A percentile compares a stretch with the other conserved stretches of the same genome.
Conservation (phyloP, 1,140 invertebrate species). For the Heliothis virescens region DNA sequence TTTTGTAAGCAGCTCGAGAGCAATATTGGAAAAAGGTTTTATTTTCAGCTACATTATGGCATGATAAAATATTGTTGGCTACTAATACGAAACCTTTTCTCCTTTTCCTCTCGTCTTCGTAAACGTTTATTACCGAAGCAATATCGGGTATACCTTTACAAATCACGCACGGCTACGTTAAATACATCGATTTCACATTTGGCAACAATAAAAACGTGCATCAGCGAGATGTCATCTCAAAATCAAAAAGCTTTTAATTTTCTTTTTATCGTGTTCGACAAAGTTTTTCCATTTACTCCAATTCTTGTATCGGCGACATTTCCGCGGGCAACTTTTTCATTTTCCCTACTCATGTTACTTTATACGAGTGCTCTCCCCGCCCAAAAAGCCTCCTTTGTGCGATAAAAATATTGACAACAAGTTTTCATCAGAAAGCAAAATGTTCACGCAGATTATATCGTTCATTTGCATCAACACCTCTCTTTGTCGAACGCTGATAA, state of each 20-base stretch:
- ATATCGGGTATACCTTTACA: not conserved
- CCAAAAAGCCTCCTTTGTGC: slow-evolving; percentile 62
- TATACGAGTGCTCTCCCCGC: slow-evolving; percentile 56
- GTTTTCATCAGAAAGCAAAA: slow-evolving; percentile 50
- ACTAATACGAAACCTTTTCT: slow-evolving; percentile 23
- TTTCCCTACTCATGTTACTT: slow-evolving; percentile 64
- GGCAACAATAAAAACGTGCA: slow-evolving; percentile 18
- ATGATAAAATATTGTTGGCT: slow-evolving; percentile 31
- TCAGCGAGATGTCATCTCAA: slow-evolving; percentile 43
- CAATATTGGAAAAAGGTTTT: slow-evolving; percentile 35
- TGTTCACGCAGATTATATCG: slow-evolving; percentile 49
- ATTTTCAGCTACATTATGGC: slow-evolving; percentile 20
- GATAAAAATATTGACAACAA: slow-evolving; percentile 67
- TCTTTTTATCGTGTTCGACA: slow-evolving; percentile 58
- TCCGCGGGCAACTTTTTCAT: slow-evolving; percentile 69
- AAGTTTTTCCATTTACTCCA: slow-evolving; percentile 67
- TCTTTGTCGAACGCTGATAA: slow-evolving; percentile 52
- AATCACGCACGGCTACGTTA: slow-evolving; percentile 2
- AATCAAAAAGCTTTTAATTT: slow-evolving; percentile 62
- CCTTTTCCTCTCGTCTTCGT: slow-evolving; percentile 1
- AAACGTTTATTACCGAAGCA: slow-evolving; percentile 12
- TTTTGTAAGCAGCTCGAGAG: slow-evolving; percentile 43
- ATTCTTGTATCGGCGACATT: slow-evolving; percentile 66
- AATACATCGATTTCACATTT: not conserved
- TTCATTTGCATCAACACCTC: slow-evolving; percentile 55